Evolutionary conservation across 53 echinoderm and acorn worm species (phyloP).

Genomic region (Arbacia lixula): DNA sequence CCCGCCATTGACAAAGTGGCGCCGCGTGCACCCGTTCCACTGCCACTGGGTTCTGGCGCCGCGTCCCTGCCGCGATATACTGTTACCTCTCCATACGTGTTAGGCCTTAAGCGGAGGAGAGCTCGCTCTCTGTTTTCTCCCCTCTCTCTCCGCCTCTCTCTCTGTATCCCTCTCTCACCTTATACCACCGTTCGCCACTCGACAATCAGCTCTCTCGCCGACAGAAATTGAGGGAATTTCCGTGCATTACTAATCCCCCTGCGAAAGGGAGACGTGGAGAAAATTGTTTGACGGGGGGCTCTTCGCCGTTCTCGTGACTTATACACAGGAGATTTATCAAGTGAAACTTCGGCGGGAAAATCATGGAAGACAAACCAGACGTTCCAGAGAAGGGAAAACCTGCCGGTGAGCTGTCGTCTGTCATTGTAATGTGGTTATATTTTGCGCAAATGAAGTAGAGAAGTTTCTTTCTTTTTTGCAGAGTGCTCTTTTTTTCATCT

Average conservation of each 20-base stretch:
- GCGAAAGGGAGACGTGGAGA: background rate
- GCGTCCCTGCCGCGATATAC: too few relatives aligned
- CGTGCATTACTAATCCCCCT: constrained; percentile 11
- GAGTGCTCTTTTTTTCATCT: too few relatives aligned
- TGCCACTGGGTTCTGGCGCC: too few relatives aligned
- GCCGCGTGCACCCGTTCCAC: too few relatives aligned
- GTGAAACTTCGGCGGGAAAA: background rate
- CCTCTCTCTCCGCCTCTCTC: background rate
- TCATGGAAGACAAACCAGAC: constrained; percentile 17
- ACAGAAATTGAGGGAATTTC: constrained; percentile 25
- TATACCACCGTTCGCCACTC: background rate
- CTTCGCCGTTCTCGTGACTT: too few relatives aligned
- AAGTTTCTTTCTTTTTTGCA: too few relatives aligned
- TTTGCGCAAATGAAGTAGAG: too few relatives aligned
- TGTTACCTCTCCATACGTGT: too few relatives aligned
- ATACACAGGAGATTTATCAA: constrained; percentile 26
- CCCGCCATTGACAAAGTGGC: background rate
- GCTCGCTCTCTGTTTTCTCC: background rate
- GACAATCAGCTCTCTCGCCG: too few relatives aligned
- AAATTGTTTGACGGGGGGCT: background rate
- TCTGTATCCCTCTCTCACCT: background rate
- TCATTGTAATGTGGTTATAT: too few relatives aligned
- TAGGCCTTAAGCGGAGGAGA: constrained; percentile 1
- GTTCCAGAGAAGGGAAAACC: constrained; percentile 8
- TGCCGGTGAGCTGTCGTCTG: constrained; percentile 11